Evolutionary conservation across 1,140 invertebrate species (phyloP), one percentile per base, ranked within the genome.

Genomic region (Notospermus geniculatus): DNA sequence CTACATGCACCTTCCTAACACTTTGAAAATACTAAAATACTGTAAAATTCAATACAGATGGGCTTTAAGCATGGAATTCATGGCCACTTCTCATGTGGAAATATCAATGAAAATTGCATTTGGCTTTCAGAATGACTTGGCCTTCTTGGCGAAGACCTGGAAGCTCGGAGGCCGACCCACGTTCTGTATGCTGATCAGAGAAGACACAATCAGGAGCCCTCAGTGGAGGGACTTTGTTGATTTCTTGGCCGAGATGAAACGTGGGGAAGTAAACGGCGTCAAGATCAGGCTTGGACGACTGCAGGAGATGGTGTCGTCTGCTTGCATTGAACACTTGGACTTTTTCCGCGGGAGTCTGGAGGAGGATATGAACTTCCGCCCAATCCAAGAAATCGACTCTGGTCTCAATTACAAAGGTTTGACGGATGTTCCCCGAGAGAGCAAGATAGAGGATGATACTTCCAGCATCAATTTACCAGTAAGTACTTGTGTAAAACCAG

Each of bases 191-290:
- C 82, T 99, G 2, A 92, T 98, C 55, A 85, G 93, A 58, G 96
- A 98, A 80, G 95, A 97, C 72, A 93, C 97, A 75, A 94, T 97
- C 90, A 88, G 94, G 63, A 95, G 98, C 85, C 91, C 93, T 17
- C 93, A 98, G 80, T 97, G 98, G 77, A 91, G 93, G 74, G 91
- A 97, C 82, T 95, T 99, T 89, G 81, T 99, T 0, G 93, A 98
- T 78, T 83, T 99, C 36, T 87, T 99, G 73, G 93, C 96, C 15
- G 93, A 95, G 90, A 84, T 99, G 15, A 98, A 98, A 80, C 95
- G 95, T 82, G 96, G 96, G 5, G 89, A 92, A 54, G 95, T 95
- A 73, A 92, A 97, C 81, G 92, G 91, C 27, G 89, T 97, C 50
- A 93, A 98, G 85, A 93, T 99, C 11, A 84, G 95, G 70, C 89